A percentile compares a stretch with the other conserved stretches of the same genome.
These are phyloP conservation scores for Notiomystis cincta DNA, from an alignment of 2,113 vertebrate genomes.

Conservation along the genomic window DNA sequence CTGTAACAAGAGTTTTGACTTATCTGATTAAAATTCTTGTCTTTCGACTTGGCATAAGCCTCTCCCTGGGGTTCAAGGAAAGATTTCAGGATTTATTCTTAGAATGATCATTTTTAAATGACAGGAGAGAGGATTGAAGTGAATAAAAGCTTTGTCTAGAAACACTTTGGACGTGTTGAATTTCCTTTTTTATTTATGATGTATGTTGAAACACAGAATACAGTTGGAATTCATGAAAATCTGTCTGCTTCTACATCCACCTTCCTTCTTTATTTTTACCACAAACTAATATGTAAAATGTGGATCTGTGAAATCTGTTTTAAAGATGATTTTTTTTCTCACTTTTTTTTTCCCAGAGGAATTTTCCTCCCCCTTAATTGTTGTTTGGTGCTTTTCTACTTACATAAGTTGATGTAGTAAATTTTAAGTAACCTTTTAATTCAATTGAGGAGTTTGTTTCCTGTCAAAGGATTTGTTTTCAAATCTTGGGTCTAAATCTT, in stretches of 20 bases:
- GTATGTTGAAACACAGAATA: neutral
- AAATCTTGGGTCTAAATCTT: neutral
- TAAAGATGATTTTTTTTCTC: neutral
- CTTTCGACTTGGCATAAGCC: neutral
- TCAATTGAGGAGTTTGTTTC: neutral
- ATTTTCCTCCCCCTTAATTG: neutral
- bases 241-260: neutral
- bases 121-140: neutral
- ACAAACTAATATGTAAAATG: neutral
- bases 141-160: neutral
- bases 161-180: neutral
- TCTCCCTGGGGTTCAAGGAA: neutral
- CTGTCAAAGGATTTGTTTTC: neutral
- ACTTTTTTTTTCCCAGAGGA: neutral
- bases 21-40: neutral
- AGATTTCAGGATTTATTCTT: neutral
- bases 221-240: neutral
- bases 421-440: neutral
- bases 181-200: constrained; percentile 9
- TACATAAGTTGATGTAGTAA: neutral
- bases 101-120: constrained; percentile 21
- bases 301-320: neutral
- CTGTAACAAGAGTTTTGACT: neutral
- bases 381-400: neutral
- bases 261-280: neutral